A percentile compares a stretch with the other conserved stretches of the same genome.
These are phyloP conservation scores for Phylloscopus trochiloides DNA, from an alignment of 2,113 vertebrate species.

Conservation along the genomic window DNA sequence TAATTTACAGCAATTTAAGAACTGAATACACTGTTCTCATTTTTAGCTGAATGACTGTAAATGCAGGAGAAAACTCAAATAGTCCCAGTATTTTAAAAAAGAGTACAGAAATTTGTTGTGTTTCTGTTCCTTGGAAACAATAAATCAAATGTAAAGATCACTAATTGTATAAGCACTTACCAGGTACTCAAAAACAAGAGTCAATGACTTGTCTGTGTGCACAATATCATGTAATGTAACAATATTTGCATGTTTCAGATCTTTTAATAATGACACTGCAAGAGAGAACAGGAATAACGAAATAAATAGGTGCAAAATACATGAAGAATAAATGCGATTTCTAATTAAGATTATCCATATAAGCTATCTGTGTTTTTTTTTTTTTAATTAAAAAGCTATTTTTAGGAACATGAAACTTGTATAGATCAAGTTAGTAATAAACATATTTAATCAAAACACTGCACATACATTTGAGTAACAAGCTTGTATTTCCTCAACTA, in stretches of 20 bases:
- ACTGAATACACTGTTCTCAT: not conserved
- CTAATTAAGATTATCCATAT: not conserved
- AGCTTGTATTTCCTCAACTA: not conserved
- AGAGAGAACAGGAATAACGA: constrained; percentile 38
- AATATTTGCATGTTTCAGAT: constrained; percentile 98
- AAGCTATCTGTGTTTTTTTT: not conserved
- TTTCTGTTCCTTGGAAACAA: not conserved
- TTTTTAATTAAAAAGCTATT: not conserved
- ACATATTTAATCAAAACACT: not conserved
- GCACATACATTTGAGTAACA: not conserved
- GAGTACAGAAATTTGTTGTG: not conserved
- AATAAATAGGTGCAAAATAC: not conserved
- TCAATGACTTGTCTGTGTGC: constrained; percentile 98
- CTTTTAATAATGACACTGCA: constrained; percentile 95
- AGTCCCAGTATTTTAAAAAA: not conserved
- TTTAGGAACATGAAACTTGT: not conserved
- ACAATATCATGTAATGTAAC: constrained; percentile 98
- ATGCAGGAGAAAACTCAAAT: not conserved
- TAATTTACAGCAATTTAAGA: not conserved
- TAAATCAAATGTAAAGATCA: not conserved
- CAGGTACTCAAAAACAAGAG: constrained; percentile 97
- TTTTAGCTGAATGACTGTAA: not conserved
- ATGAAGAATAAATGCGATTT: not conserved
- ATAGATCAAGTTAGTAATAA: not conserved
- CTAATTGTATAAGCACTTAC: constrained; percentile 71